Conservation (phyloP, 2,888 invertebrate genomes). For the Blastobasis lacticolella region DNA sequence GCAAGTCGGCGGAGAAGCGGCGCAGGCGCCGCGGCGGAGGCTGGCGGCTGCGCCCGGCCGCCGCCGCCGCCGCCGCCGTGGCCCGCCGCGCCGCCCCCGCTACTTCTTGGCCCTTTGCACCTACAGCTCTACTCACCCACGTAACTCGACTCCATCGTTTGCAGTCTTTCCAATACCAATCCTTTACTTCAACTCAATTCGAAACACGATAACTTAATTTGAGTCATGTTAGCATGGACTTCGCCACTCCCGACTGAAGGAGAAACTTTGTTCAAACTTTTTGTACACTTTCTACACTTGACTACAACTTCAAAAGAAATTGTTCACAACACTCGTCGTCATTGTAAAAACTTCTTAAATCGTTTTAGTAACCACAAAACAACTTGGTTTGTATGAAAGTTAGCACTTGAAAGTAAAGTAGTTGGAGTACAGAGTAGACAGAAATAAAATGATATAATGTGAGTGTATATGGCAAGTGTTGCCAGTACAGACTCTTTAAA, state of each 20-base stretch:
- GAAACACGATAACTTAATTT: slow-evolving; percentile 33
- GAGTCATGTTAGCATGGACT: slow-evolving; percentile 39
- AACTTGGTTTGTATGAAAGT: no score
- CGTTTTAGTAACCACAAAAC: no score
- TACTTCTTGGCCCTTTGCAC: not conserved
- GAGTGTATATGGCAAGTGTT: no score
- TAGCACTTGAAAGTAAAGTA: no score
- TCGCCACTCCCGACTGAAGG: slow-evolving; percentile 40
- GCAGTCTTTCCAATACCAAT: slow-evolving; percentile 19
- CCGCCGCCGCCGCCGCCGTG: not conserved
- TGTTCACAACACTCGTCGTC: no score
- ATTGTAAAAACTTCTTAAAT: no score
- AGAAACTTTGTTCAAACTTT: slow-evolving; percentile 34
- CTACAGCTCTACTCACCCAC: slow-evolving; percentile 45
- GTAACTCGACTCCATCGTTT: slow-evolving; percentile 52
- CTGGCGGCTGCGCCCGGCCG: not conserved
- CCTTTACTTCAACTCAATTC: slow-evolving; percentile 36
- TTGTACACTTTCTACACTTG: not conserved
- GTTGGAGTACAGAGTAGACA: no score
- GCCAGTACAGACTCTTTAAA: no score
- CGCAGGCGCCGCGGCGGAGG: not conserved
- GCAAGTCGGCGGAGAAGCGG: not conserved
- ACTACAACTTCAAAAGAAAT: no score
- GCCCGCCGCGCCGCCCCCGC: not conserved
- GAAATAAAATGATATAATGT: no score